Evolutionary conservation across 2,888 invertebrate genomes (phyloP).

Genomic region (Ectropis crepuscularia): DNA sequence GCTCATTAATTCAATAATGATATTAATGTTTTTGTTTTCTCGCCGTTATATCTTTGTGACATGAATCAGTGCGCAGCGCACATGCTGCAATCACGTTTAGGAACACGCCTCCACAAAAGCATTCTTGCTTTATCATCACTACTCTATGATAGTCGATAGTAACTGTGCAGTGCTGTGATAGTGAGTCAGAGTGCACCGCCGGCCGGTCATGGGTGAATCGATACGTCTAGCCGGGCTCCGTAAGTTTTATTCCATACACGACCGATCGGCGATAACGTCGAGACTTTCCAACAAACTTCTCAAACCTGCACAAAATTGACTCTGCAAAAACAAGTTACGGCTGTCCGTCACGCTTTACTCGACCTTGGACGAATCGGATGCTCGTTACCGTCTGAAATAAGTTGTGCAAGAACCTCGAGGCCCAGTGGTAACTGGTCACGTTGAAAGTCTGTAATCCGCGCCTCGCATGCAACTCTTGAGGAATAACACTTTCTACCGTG

Average conservation of each 20-base stretch:
- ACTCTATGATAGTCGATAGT: slow-evolving; percentile 14
- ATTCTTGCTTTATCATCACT: slow-evolving; percentile 28
- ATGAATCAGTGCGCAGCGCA: slow-evolving; percentile 12
- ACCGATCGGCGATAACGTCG: slow-evolving; percentile 38
- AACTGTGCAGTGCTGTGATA: slow-evolving; percentile 14
- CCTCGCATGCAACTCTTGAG: slow-evolving; percentile 46
- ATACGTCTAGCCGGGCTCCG: slow-evolving; percentile 52
- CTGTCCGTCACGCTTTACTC: slow-evolving; percentile 43
- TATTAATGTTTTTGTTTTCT: slow-evolving; percentile 3
- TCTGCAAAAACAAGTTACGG: slow-evolving; percentile 35
- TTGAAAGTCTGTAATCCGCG: slow-evolving; percentile 55
- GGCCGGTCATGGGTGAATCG: slow-evolving; percentile 48
- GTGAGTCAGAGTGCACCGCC: slow-evolving; percentile 35
- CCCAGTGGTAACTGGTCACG: slow-evolving; percentile 39
- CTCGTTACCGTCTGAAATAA: slow-evolving; percentile 48
- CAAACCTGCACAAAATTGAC: slow-evolving; percentile 29
- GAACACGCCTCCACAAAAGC: slow-evolving; percentile 17
- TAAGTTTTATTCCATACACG: slow-evolving; percentile 45
- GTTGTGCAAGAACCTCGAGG: slow-evolving; percentile 57
- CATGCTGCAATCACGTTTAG: slow-evolving; percentile 11
- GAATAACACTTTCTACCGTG: slow-evolving; percentile 61
- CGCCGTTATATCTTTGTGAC: slow-evolving; percentile 7
- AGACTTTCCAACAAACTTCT: slow-evolving; percentile 26
- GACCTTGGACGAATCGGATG: slow-evolving; percentile 50
- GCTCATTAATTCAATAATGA: neutral